Conservation (phyloP, 2,888 invertebrate species). For the Heliconius ismenius region DNA sequence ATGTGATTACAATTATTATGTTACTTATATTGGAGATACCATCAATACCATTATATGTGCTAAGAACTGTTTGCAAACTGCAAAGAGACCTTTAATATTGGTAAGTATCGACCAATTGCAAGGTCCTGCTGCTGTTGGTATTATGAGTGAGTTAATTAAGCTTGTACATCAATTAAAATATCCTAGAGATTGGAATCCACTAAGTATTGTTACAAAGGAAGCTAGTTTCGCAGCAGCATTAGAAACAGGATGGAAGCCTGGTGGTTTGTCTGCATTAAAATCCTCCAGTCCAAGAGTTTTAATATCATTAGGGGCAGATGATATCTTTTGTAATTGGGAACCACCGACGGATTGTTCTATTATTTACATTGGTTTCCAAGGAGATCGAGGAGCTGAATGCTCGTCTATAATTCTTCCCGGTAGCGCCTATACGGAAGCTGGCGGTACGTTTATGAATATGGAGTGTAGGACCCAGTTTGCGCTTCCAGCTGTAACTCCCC, state of each 20-base stretch:
- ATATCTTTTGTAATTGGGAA: conserved; percentile 87
- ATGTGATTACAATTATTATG: conserved; percentile 92
- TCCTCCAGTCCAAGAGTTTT: conserved; percentile 88
- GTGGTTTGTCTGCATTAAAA: conserved; percentile 81
- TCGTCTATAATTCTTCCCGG: conserved; percentile 96
- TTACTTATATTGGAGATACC: conserved; percentile 58
- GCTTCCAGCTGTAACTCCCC: conserved; percentile 92
- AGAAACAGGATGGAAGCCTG: conserved; percentile 95
- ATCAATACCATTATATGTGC: conserved; percentile 49
- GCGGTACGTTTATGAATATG: conserved; percentile 96
- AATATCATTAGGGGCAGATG: conserved; percentile 96
- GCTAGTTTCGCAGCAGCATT: conserved; percentile 96
- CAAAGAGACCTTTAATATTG: conserved; percentile 67
- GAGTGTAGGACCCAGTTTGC: conserved; percentile 97
- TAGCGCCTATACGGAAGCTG: conserved; percentile 98
- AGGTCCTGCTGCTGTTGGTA: conserved; percentile 44
- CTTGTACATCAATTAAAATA: conserved; percentile 43
- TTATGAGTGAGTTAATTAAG: conserved; percentile 54
- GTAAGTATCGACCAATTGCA: conserved; percentile 64
- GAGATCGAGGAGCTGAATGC: conserved; percentile 93
- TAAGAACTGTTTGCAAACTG: conserved; percentile 47
- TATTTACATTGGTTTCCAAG: conserved; percentile 96
- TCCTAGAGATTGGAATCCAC: conserved; percentile 70
- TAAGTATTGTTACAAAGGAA: conserved; percentile 95
- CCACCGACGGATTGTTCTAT: conserved; percentile 90